These are phyloP conservation scores for Ceratina japonica DNA, from an alignment of 1,140 invertebrate genomes.

Conservation along the genomic window DNA sequence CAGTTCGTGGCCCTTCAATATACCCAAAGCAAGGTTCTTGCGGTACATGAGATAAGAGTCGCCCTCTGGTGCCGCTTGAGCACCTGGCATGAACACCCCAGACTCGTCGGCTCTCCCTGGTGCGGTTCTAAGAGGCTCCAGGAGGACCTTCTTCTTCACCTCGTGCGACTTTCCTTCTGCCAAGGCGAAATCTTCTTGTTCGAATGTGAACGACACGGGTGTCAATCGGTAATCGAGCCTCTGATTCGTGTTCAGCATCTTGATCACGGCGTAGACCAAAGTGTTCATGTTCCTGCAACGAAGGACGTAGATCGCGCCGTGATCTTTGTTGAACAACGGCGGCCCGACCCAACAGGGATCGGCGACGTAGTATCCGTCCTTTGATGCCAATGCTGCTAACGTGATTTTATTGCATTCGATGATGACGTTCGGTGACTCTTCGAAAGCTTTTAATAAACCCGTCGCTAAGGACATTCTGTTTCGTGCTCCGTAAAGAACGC, in stretches of 20 bases:
- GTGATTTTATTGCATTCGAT: constrained; percentile 68
- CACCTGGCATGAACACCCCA: constrained; percentile 51
- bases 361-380: constrained; percentile 67
- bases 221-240: constrained; percentile 67
- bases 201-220: constrained; percentile 65
- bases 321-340: constrained; percentile 70
- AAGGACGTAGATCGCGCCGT: constrained; percentile 71
- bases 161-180: neutral
- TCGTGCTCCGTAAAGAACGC: constrained; percentile 67
- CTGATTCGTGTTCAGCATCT: constrained; percentile 74
- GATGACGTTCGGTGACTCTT: constrained; percentile 59
- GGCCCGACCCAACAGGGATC: constrained; percentile 74
- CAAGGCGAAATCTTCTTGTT: constrained; percentile 36
- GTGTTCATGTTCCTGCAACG: constrained; percentile 69
- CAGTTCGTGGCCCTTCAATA: neutral
- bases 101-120: constrained; percentile 54
- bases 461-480: constrained; percentile 46
- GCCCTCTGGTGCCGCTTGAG: constrained; percentile 43
- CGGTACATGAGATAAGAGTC: constrained; percentile 65
- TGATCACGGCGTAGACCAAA: constrained; percentile 69
- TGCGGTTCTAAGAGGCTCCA: constrained; percentile 40
- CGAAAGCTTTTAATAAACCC: constrained; percentile 51
- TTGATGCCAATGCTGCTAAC: constrained; percentile 58
- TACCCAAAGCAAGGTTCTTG: constrained; percentile 57
- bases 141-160: constrained; percentile 48